phyloP scores from a whole-genome alignment of 2,888 invertebrate species.

The Cephonodes hylas region DNA sequence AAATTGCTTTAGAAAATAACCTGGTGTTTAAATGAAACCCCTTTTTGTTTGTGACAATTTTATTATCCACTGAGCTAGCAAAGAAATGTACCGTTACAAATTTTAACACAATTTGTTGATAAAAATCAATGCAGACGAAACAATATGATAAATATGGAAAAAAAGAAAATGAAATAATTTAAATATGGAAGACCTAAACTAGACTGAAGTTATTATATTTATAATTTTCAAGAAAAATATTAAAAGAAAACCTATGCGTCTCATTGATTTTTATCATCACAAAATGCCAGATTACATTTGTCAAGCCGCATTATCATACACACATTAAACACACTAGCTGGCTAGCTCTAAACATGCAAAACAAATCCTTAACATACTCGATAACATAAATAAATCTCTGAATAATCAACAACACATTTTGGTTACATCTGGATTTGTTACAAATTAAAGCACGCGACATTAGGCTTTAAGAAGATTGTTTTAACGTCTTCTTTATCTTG shows the following conservation, averaged over 20 bases:
- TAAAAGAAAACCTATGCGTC: no score
- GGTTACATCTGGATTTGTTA: no score
- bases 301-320: background rate
- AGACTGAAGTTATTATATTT: no score
- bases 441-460: background rate
- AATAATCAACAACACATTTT: background rate
- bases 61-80: background rate
- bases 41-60: background rate
- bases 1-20: constrained; percentile 53
- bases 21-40: constrained; percentile 15
- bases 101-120: background rate
- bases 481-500: no score
- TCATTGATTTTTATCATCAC: background rate
- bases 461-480: no score
- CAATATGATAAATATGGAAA: no score
- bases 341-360: background rate
- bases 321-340: background rate
- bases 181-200: no score
- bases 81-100: background rate
- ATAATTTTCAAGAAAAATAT: no score
- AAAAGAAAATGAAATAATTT: no score
- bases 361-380: background rate
- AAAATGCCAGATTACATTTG: background rate
- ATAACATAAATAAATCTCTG: background rate
- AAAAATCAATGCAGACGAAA: background rate